A percentile compares a stretch with the other conserved stretches of the same genome.
phyloP scores from a whole-genome alignment of 30 jellyfish, hydroid and myxozoan genomes.

The Aurelia aurita region DNA sequence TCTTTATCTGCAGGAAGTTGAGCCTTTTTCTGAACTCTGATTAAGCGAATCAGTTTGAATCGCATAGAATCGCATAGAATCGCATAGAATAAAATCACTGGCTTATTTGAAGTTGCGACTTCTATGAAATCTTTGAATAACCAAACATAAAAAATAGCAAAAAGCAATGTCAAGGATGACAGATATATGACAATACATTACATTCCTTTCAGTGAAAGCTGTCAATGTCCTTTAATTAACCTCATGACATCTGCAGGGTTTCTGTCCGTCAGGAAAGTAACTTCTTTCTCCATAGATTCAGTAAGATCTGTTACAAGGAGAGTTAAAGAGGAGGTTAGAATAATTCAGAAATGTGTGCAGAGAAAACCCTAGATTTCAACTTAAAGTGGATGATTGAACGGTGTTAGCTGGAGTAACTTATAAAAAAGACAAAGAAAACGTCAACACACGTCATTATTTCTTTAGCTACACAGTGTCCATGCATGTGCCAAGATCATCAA shows the following conservation, averaged over 20 bases:
- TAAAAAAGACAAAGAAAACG: neutral
- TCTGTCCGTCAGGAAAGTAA: slow-evolving; percentile 59
- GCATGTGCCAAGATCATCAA: neutral
- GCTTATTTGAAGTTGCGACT: too few relatives aligned
- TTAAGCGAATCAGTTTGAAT: too few relatives aligned
- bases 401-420: neutral
- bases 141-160: too few relatives aligned
- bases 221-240: slow-evolving; percentile 59
- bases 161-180: too few relatives aligned
- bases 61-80: too few relatives aligned
- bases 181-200: neutral
- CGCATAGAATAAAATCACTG: too few relatives aligned
- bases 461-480: too few relatives aligned
- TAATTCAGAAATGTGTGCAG: too few relatives aligned
- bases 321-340: neutral
- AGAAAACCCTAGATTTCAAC: neutral
- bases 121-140: too few relatives aligned
- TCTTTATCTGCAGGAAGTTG: too few relatives aligned
- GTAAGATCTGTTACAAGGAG: slow-evolving; percentile 25
- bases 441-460: neutral
- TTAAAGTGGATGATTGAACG: neutral
- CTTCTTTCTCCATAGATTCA: slow-evolving; percentile 33
- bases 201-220: slow-evolving; percentile 2
- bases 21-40: too few relatives aligned
- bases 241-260: slow-evolving; percentile 61